Evolutionary conservation across 2,113 vertebrate species (phyloP).

Genomic region (Murina feae): DNA sequence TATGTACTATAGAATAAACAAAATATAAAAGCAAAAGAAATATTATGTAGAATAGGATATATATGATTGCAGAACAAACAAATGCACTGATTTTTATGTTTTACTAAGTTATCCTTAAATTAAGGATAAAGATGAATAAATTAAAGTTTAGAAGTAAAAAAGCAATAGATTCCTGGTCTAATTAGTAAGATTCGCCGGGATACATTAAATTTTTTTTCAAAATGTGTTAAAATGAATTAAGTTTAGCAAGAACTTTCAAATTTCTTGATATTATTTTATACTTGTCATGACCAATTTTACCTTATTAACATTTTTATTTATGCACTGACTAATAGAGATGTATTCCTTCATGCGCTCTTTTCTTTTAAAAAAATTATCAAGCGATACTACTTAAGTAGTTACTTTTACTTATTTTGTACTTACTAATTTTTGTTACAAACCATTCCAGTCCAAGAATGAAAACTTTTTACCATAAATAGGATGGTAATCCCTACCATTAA

Average conservation of each 20-base stretch:
- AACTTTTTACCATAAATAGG: constrained; percentile 27
- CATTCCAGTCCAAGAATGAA: constrained; percentile 51
- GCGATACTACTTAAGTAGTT: constrained; percentile 32
- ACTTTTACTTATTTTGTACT: constrained; percentile 64
- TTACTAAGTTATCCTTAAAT: constrained; percentile 39
- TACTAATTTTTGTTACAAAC: constrained; percentile 38
- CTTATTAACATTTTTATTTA: constrained; percentile 59
- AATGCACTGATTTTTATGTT: constrained; percentile 23
- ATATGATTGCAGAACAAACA: constrained; percentile 25
- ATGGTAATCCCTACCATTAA: constrained; percentile 59
- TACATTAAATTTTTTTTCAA: background rate
- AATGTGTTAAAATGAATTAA: constrained; percentile 42
- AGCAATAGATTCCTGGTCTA: constrained; percentile 22
- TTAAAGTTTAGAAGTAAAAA: constrained; percentile 52
- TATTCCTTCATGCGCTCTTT: constrained; percentile 19
- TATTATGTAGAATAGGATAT: background rate
- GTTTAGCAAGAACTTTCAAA: constrained; percentile 12
- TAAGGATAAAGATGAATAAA: constrained; percentile 30
- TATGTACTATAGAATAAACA: background rate
- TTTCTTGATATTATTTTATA: constrained; percentile 34
- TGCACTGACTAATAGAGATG: constrained; percentile 41
- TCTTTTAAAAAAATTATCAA: constrained; percentile 39
- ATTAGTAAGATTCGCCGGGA: constrained; percentile 29
- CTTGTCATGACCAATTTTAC: constrained; percentile 44
- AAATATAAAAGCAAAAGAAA: background rate